Conservation (phyloP, 30 jellyfish, hydroid and myxozoan species). For the Aurelia sp. region DNA sequence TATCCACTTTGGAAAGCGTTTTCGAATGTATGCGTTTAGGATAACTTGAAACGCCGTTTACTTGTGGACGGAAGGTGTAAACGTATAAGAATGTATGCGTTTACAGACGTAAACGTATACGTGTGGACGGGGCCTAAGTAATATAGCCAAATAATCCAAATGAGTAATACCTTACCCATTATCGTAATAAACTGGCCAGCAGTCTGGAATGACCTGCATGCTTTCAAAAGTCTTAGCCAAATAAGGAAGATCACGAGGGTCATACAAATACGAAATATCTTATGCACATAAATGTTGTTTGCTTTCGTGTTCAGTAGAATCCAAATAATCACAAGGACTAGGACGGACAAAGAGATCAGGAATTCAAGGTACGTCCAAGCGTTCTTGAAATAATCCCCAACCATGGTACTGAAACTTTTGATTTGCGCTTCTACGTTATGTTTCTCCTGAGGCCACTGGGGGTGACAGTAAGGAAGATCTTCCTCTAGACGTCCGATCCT, state of each 20-base stretch:
- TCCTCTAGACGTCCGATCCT: constrained; percentile 24
- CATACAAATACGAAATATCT: not conserved
- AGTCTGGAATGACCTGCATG: constrained; percentile 18
- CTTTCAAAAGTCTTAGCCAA: constrained; percentile 48
- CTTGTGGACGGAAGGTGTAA: too few species aligned
- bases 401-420: constrained; percentile 22
- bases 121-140: too few species aligned
- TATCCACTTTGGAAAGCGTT: too few species aligned
- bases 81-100: too few species aligned
- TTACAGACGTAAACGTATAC: too few species aligned
- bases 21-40: too few species aligned
- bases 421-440: constrained; percentile 35
- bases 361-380: constrained; percentile 45
- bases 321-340: not conserved
- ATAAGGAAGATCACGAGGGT: constrained; percentile 26
- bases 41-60: too few species aligned
- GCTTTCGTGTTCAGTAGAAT: not conserved
- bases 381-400: constrained; percentile 55
- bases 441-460: constrained; percentile 68
- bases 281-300: not conserved
- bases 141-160: too few species aligned
- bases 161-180: constrained; percentile 10
- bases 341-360: not conserved
- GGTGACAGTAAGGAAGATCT: constrained; percentile 60
- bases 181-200: constrained; percentile 58